phyloP scores from a whole-genome alignment of 2,113 vertebrate genomes.

The Empidonax traillii region DNA sequence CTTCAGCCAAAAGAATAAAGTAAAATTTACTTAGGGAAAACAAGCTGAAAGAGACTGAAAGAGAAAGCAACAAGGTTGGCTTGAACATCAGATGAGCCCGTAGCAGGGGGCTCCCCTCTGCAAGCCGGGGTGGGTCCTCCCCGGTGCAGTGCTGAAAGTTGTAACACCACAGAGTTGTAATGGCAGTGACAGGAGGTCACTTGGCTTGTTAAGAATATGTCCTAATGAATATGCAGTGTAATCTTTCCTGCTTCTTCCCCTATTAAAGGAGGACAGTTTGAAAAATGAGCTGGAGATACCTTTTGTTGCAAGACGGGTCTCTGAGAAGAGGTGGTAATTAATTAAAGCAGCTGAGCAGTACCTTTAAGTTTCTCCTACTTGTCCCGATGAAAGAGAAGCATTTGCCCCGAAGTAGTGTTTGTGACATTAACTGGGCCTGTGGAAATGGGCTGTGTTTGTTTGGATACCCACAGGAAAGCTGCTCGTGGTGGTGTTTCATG shows the following conservation, averaged over 20 bases:
- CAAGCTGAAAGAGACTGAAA: neutral
- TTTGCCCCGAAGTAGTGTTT: neutral
- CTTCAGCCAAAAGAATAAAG: neutral
- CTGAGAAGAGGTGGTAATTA: neutral
- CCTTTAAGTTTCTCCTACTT: neutral
- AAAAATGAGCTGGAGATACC: neutral
- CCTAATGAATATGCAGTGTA: neutral
- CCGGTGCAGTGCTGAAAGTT: neutral
- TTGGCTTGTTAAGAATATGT: neutral
- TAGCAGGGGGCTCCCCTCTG: neutral
- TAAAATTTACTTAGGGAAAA: neutral
- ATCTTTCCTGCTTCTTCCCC: neutral
- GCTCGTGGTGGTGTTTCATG: accelerated
- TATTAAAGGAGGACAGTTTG: neutral
- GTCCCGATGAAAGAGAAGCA: neutral
- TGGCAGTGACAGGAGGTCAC: neutral
- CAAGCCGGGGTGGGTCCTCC: neutral
- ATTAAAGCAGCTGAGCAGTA: neutral
- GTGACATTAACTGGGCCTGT: neutral
- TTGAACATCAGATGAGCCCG: neutral
- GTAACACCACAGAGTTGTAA: neutral
- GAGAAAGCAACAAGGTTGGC: neutral
- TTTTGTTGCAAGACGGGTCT: neutral
- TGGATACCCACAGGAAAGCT: neutral
- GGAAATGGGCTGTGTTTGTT: neutral